Evolutionary conservation across 2,797 vertebrate species (phyloP).

Genomic region (Spondyliosoma cantharus): DNA sequence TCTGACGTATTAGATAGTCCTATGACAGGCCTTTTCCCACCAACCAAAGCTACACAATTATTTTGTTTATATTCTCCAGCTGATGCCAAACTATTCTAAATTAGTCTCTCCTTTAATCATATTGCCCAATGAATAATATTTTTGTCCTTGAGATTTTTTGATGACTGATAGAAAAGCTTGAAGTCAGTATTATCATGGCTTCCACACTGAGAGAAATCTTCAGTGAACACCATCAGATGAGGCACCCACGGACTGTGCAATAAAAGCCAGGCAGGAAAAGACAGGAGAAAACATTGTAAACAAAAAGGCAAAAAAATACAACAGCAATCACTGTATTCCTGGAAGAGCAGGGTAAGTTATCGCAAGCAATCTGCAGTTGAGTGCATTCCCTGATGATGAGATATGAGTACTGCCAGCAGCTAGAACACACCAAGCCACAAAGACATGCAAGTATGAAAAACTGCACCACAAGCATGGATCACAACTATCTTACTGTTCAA

Average conservation of each 20-base stretch:
- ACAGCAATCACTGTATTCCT: constrained; percentile 46
- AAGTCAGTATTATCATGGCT: constrained; percentile 3
- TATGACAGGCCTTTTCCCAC: too few relatives aligned
- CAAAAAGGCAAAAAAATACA: constrained; percentile 26
- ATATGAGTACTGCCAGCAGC: constrained; percentile 34
- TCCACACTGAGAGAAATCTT: constrained; percentile 18
- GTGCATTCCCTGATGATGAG: constrained; percentile 52
- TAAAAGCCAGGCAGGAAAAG: constrained; percentile 2
- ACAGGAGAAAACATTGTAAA: constrained; percentile 47
- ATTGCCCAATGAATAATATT: constrained; percentile 2
- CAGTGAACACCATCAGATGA: constrained; percentile 10
- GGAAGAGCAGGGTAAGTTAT: constrained; percentile 46
- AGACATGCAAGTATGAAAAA: constrained; percentile 5
- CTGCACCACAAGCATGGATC: neutral
- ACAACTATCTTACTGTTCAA: neutral
- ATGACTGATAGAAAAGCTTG: constrained; percentile 25
- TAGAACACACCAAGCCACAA: constrained; percentile 20
- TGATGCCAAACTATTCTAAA: neutral
- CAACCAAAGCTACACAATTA: constrained; percentile 4
- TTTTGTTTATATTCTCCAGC: constrained; percentile 27
- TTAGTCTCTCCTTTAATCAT: neutral
- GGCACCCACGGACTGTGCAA: neutral
- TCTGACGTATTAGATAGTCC: neutral
- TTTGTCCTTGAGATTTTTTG: constrained; percentile 28
- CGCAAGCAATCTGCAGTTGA: constrained; percentile 46